phyloP scores from a whole-genome alignment of 1,140 invertebrate genomes.

The Drosophila arawakana region DNA sequence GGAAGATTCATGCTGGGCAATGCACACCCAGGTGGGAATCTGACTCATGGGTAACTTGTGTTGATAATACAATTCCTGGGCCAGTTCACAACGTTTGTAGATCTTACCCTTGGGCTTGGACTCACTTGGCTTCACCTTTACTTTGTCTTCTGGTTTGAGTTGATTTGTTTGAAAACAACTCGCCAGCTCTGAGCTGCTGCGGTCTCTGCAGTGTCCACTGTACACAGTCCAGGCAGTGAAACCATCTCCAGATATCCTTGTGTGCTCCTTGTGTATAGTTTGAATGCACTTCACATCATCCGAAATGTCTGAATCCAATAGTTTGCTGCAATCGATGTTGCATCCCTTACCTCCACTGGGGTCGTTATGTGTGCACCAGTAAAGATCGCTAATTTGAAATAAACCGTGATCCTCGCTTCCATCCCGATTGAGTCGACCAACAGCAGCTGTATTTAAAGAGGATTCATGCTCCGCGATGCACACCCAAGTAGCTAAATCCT shows the following conservation, averaged over 20 bases:
- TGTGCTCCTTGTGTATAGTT: conserved; percentile 87
- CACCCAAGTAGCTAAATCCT: conserved; percentile 87
- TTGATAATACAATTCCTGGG: conserved; percentile 86
- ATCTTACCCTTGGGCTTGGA: conserved; percentile 84
- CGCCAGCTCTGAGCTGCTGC: conserved; percentile 46
- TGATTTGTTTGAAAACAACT: conserved; percentile 52
- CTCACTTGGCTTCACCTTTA: neutral
- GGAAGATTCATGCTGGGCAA: conserved; percentile 89
- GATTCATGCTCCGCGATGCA: conserved; percentile 91
- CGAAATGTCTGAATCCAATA: conserved; percentile 88
- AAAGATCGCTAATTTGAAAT: conserved; percentile 85
- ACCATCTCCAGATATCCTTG: conserved; percentile 87
- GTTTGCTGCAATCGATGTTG: conserved; percentile 86
- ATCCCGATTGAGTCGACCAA: conserved; percentile 84
- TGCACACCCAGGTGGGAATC: conserved; percentile 90
- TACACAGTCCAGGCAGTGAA: conserved; percentile 88
- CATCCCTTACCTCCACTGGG: conserved; percentile 87
- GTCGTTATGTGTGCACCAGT: conserved; percentile 88
- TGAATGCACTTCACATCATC: conserved; percentile 89
- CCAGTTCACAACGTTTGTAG: conserved; percentile 88
- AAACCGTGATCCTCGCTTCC: conserved; percentile 88
- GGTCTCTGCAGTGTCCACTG: conserved; percentile 54
- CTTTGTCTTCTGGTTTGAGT: neutral
- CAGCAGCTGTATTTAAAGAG: conserved; percentile 88
- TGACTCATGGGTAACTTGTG: conserved; percentile 86